Conservation (phyloP, 2,888 invertebrate genomes). For the Graphium colonna region DNA sequence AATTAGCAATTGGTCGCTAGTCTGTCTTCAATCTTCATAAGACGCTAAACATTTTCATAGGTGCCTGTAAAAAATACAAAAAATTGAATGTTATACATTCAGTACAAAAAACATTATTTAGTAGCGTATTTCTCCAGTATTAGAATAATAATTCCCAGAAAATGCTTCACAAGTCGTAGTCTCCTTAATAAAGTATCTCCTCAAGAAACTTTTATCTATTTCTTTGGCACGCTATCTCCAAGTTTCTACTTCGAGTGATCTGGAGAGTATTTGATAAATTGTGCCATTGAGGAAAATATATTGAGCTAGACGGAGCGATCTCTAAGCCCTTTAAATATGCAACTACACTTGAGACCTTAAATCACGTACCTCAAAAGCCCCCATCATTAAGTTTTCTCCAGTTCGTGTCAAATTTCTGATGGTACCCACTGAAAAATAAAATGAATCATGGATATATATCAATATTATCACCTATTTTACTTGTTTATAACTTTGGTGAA, state of each 20-base stretch:
- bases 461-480: too few species aligned
- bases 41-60: too few species aligned
- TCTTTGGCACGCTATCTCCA: constrained; percentile 19
- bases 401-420: not conserved
- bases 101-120: not conserved
- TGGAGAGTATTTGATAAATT: constrained; percentile 16
- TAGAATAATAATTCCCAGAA: not conserved
- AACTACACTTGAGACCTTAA: constrained; percentile 5
- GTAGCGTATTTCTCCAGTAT: not conserved
- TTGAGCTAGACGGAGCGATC: not conserved
- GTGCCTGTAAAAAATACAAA: too few species aligned
- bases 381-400: not conserved
- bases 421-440: not conserved
- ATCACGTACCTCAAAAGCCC: constrained; percentile 2
- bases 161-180: not conserved
- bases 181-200: constrained; percentile 2
- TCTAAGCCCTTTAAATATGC: constrained; percentile 13
- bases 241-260: constrained; percentile 18
- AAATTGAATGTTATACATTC: too few species aligned
- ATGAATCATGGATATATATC: not conserved
- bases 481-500: too few species aligned
- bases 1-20: too few species aligned
- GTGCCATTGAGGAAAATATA: constrained; percentile 10
- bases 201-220: constrained; percentile 16
- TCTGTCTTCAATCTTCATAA: too few species aligned